Conservation (phyloP, 2,888 invertebrate genomes). For the Cerceris rybyensis region DNA sequence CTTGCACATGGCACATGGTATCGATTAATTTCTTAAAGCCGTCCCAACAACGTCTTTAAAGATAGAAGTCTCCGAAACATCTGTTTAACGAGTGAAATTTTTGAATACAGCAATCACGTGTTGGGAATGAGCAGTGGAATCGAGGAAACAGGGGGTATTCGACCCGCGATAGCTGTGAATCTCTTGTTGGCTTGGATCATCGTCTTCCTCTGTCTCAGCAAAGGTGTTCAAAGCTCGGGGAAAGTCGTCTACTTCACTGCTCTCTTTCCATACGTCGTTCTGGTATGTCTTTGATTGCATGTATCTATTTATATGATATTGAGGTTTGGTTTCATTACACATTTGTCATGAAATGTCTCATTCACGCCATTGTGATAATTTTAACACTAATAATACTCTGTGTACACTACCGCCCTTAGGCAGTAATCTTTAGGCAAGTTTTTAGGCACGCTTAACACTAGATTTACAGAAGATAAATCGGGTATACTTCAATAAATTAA, state of each 20-base stretch:
- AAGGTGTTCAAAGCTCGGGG: conserved; percentile 91
- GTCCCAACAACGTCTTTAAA: not conserved
- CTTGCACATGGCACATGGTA: not conserved
- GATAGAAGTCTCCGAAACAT: not conserved
- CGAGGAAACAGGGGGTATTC: conserved; percentile 87
- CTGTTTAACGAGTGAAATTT: not conserved
- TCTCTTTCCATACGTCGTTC: conserved; percentile 89
- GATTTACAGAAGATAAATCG: too few species aligned
- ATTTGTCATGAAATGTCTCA: not conserved
- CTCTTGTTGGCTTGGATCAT: conserved; percentile 90
- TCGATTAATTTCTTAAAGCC: not conserved
- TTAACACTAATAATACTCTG: too few species aligned
- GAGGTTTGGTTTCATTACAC: not conserved
- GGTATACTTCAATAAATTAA: too few species aligned
- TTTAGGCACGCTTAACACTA: too few species aligned
- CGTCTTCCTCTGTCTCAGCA: conserved; percentile 90
- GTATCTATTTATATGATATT: not conserved
- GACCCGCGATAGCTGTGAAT: conserved; percentile 88
- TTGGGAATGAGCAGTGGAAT: conserved; percentile 88
- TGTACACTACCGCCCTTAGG: too few species aligned
- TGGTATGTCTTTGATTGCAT: conserved; percentile 84
- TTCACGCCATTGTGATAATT: too few species aligned
- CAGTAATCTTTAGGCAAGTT: too few species aligned
- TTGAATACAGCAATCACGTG: conserved; percentile 83
- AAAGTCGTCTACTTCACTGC: conserved; percentile 92